A percentile compares a stretch with the other conserved stretches of the same genome.
Evolutionary conservation across 2,888 invertebrate species (phyloP).

Genomic region (Drosophila atripex): DNA sequence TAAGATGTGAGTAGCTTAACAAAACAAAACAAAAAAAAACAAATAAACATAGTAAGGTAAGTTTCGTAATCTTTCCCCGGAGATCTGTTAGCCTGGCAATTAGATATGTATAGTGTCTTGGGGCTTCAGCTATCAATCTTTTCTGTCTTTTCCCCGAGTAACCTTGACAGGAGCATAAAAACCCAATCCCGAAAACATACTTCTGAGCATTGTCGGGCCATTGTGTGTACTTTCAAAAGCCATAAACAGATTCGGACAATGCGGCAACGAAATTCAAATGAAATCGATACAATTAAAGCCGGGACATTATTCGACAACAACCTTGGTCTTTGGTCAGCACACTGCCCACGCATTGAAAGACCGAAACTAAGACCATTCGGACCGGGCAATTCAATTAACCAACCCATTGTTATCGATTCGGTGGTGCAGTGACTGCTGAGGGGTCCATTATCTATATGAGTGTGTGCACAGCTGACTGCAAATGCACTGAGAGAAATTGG

Average conservation of each 20-base stretch:
- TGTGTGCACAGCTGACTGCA: conserved; percentile 46
- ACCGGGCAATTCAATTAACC: conserved; percentile 64
- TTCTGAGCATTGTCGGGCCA: conserved; percentile 11
- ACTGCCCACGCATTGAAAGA: conserved; percentile 66
- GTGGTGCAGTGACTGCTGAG: conserved; percentile 5
- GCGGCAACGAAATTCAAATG: conserved; percentile 36
- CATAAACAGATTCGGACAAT: conserved; percentile 27
- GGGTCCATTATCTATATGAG: conserved; percentile 49
- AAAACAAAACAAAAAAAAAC: no score
- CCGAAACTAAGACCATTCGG: conserved; percentile 38
- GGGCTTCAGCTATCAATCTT: conserved; percentile 11
- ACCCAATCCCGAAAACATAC: conserved; percentile 24
- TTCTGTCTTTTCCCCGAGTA: conserved; percentile 10
- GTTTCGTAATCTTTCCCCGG: conserved; percentile 5
- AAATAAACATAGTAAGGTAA: not conserved
- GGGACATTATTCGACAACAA: conserved; percentile 58
- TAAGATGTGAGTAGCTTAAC: conserved; percentile 41
- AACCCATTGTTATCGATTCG: conserved; percentile 54
- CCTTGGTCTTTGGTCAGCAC: conserved; percentile 49
- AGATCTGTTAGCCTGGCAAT: conserved; percentile 9
- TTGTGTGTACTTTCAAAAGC: conserved; percentile 27
- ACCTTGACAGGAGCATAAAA: conserved; percentile 53
- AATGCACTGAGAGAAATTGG: conserved; percentile 20
- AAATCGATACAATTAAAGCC: conserved; percentile 51
- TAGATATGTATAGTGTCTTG: not conserved